Evolutionary conservation across 2,888 invertebrate genomes (phyloP).

Genomic region (Cheilosia variabilis): DNA sequence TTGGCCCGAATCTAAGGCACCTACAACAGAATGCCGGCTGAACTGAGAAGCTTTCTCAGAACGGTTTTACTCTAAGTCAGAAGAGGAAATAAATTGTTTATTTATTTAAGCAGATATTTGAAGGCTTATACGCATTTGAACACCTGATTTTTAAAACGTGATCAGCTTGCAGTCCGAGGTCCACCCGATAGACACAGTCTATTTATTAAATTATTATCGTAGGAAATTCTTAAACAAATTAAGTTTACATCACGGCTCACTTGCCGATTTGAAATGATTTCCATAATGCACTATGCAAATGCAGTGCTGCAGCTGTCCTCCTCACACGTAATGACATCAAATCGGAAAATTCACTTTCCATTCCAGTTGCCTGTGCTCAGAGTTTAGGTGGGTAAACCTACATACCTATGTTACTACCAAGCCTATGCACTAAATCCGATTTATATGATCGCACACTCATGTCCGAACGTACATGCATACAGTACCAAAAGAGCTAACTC

Average conservation of each 20-base stretch:
- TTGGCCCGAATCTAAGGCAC: too few relatives aligned
- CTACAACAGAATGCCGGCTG: too few relatives aligned
- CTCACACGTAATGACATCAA: slow-evolving; percentile 37
- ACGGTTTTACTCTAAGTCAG: too few relatives aligned
- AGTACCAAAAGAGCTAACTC: not conserved
- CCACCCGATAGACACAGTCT: too few relatives aligned
- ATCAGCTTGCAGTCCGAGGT: not conserved
- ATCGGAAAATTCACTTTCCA: slow-evolving; percentile 17
- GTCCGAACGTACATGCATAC: not conserved
- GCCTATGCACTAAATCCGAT: slow-evolving; percentile 32
- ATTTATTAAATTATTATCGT: slow-evolving; percentile 32
- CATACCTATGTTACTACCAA: not conserved
- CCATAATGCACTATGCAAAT: slow-evolving; percentile 38
- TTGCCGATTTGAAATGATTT: slow-evolving; percentile 22
- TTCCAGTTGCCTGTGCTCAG: not conserved
- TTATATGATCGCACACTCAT: not conserved
- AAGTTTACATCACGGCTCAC: slow-evolving; percentile 22
- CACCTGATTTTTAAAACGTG: not conserved
- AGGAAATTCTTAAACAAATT: slow-evolving; percentile 23
- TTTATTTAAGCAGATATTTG: too few relatives aligned
- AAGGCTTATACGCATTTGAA: too few relatives aligned
- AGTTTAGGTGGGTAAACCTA: too few relatives aligned
- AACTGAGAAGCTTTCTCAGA: too few relatives aligned
- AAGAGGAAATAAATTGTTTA: too few relatives aligned
- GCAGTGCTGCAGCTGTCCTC: not conserved